Conservation (phyloP, 2,797 vertebrate species). For the Vespertilio murinus region DNA sequence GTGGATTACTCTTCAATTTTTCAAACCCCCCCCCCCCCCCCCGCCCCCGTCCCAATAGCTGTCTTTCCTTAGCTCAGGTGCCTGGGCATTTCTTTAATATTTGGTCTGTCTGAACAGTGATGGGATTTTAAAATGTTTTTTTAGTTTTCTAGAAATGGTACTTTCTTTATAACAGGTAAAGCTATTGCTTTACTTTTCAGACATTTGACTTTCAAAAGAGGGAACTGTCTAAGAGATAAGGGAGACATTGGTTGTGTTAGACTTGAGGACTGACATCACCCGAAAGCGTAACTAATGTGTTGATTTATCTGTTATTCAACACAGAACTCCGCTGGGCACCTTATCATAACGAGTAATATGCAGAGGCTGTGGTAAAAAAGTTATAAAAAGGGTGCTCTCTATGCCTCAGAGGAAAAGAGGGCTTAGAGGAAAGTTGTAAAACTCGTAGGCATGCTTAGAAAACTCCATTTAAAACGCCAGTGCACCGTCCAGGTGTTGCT, state of each 20-base stretch:
- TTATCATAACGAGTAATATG: neutral
- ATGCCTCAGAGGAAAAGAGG: neutral
- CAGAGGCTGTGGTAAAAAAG: neutral
- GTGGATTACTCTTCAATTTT: neutral
- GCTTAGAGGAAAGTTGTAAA: neutral
- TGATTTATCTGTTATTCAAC: slow-evolving; percentile 45
- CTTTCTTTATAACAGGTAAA: slow-evolving; percentile 21
- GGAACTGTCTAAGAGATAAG: slow-evolving; percentile 33
- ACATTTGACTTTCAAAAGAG: slow-evolving; percentile 56
- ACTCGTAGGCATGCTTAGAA: neutral
- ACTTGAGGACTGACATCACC: slow-evolving; percentile 2
- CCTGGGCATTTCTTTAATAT: neutral
- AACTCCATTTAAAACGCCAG: neutral
- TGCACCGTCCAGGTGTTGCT: neutral
- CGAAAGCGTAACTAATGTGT: slow-evolving; percentile 1
- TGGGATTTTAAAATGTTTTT: neutral
- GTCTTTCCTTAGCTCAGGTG: neutral
- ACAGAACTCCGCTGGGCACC: neutral
- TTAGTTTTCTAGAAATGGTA: slow-evolving; percentile 40
- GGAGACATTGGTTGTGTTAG: slow-evolving; percentile 14
- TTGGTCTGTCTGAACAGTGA: neutral
- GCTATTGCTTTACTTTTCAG: slow-evolving; percentile 16
- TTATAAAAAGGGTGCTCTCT: slow-evolving; percentile 27
- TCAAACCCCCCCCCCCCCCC: neutral
- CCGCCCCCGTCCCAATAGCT: neutral